These are phyloP conservation scores for Suricata suricatta DNA, from an alignment of 2,113 vertebrate genomes.

Conservation along the genomic window DNA sequence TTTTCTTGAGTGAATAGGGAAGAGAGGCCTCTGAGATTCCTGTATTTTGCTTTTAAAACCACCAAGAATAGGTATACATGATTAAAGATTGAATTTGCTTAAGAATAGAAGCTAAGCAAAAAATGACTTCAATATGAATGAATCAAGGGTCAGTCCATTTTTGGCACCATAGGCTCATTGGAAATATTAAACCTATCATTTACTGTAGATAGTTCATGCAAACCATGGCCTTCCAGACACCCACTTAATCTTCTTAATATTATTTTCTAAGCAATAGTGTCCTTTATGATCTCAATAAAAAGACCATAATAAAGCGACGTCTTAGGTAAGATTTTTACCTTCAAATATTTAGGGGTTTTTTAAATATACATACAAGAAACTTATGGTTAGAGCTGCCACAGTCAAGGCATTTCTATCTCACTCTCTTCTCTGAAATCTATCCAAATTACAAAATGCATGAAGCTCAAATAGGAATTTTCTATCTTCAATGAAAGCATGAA, in stretches of 20 bases:
- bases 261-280: not conserved
- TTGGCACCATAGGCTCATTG: constrained; percentile 61
- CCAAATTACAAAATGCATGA: not conserved
- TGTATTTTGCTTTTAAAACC: constrained; percentile 71
- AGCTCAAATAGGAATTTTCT: not conserved
- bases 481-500: not conserved
- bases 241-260: not conserved
- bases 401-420: not conserved
- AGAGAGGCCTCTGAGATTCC: constrained; percentile 49
- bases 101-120: constrained; percentile 74
- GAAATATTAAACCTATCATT: constrained; percentile 78
- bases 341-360: not conserved
- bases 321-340: not conserved
- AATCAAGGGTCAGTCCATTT: constrained; percentile 70
- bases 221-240: constrained; percentile 32
- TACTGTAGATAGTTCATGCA: constrained; percentile 75
- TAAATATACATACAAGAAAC: not conserved
- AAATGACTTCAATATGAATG: constrained; percentile 72
- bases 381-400: not conserved
- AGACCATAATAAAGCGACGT: not conserved
- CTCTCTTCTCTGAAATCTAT: not conserved
- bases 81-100: constrained; percentile 76
- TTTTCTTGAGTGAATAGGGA: constrained; percentile 60
- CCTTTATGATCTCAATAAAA: not conserved
- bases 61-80: constrained; percentile 60